Base-by-base conservation (phyloP, 2,888 invertebrate species). In the Scrobipalpa atriplicella region DNA sequence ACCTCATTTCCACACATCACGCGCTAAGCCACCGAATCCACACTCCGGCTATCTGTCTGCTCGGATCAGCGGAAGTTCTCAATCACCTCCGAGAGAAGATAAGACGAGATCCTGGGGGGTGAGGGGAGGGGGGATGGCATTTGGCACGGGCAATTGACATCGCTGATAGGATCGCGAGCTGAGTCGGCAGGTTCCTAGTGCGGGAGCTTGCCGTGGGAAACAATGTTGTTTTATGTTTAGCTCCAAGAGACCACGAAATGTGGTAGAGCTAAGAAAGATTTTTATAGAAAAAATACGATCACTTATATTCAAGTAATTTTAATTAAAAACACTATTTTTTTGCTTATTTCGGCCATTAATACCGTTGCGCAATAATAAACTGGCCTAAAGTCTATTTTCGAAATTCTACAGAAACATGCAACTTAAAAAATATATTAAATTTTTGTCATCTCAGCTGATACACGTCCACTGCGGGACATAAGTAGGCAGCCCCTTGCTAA, bases 111-210 rank as follows among this genome's bases (percentile, higher is more conserved):
- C 68, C 71, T 70, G 69, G 69, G 72, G 75, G 74, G 75, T 70
- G 75, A 70, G 72, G 70, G 72, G 76, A 73, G 75, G 76, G 88
- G 85, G 88, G 87, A 90, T 89, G 89, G 90, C 89, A 89, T 92
- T 91, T 92, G 93, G 93, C 93, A 93, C 93, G 92, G 90, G 93
- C 93, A 92, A 93, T 93, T 93, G 93, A 92, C 91, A 91, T 83
- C 84, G 79, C 87, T 93, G 93, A 93, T 93, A 93, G 91, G 86
- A 93, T 93, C 93, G 87, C 80, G 80, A 85, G 91, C 92, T 92
- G 91, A 91, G 83, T 83, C 85, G 82, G 92, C 92, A 90, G 82
- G 84, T 83, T 78, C 79, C 76, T 82, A 86, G 81, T 68, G 74
- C 56, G 73, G 78, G 85, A 84, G 87, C 62, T 69, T 58, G 16